These are phyloP conservation scores for Lepidurus arcticus DNA, from an alignment of 1,140 invertebrate genomes.

Conservation along the genomic window DNA sequence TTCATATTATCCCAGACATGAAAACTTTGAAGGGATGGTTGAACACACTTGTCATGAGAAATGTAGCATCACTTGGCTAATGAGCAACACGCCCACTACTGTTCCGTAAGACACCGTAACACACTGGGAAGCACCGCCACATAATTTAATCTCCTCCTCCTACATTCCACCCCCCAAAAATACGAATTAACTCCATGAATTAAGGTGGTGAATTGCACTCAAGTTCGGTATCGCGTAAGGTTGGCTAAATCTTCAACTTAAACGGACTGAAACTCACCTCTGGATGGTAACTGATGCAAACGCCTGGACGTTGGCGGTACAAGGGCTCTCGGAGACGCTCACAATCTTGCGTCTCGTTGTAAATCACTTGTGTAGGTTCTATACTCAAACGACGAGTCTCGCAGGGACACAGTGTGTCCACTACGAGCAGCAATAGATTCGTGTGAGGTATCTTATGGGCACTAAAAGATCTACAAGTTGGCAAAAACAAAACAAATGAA, in stretches of 20 bases:
- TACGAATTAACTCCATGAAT: conserved; percentile 1
- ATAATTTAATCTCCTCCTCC: conserved; percentile 68
- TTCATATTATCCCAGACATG: neutral
- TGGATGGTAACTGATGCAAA: conserved; percentile 82
- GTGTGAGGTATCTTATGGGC: conserved; percentile 87
- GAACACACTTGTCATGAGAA: conserved; percentile 10
- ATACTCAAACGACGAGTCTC: conserved; percentile 75
- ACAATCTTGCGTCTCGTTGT: conserved; percentile 54
- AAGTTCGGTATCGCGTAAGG: neutral
- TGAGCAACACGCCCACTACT: neutral
- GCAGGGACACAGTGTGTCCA: conserved; percentile 82
- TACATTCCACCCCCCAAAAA: conserved; percentile 39
- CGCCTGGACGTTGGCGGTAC: conserved; percentile 56
- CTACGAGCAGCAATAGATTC: conserved; percentile 80
- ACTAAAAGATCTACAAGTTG: conserved; percentile 71
- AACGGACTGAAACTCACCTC: conserved; percentile 54
- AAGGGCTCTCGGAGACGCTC: conserved; percentile 55
- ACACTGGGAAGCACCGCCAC: conserved; percentile 45
- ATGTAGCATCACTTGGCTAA: neutral
- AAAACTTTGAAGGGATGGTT: neutral
- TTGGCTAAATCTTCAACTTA: conserved; percentile 3
- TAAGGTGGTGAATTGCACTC: neutral
- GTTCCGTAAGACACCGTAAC: conserved; percentile 2
- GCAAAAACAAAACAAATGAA: conserved; percentile 36
- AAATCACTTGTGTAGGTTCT: conserved; percentile 62